These are phyloP conservation scores for Agonopterix heracliana DNA, from an alignment of 2,888 invertebrate species.

Conservation along the genomic window DNA sequence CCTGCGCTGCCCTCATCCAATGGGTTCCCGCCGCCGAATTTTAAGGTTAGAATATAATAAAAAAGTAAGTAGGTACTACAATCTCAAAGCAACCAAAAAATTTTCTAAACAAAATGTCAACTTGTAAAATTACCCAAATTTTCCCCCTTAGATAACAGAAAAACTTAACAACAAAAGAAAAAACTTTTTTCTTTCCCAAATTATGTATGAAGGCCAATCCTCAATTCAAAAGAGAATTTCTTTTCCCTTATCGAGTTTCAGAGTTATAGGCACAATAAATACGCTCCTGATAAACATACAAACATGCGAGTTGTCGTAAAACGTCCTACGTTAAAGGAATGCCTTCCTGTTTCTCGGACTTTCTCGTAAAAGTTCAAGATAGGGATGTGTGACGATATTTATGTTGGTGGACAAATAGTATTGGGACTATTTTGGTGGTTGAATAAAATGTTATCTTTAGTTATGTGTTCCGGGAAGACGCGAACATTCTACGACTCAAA, in stretches of 20 bases:
- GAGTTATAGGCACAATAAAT: conserved; percentile 28
- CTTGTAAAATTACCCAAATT: too few relatives aligned
- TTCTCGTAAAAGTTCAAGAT: conserved; percentile 9
- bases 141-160: too few relatives aligned
- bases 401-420: background rate
- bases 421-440: background rate
- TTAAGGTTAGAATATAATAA: too few relatives aligned
- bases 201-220: background rate
- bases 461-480: too few relatives aligned
- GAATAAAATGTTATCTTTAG: background rate
- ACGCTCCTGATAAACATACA: conserved; percentile 21
- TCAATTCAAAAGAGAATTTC: conserved; percentile 8
- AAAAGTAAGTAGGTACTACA: too few relatives aligned
- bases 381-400: conserved; percentile 3
- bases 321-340: conserved; percentile 1
- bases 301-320: background rate
- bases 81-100: too few relatives aligned
- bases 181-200: too few relatives aligned
- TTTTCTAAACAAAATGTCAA: too few relatives aligned
- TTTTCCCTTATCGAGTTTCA: conserved; percentile 10
- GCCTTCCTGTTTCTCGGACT: conserved; percentile 8
- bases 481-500: too few relatives aligned
- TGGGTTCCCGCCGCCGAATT: too few relatives aligned
- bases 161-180: too few relatives aligned
- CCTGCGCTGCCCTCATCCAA: too few relatives aligned